Evolutionary conservation across 2,113 vertebrate genomes (phyloP).

Genomic region (Labeo catla): DNA sequence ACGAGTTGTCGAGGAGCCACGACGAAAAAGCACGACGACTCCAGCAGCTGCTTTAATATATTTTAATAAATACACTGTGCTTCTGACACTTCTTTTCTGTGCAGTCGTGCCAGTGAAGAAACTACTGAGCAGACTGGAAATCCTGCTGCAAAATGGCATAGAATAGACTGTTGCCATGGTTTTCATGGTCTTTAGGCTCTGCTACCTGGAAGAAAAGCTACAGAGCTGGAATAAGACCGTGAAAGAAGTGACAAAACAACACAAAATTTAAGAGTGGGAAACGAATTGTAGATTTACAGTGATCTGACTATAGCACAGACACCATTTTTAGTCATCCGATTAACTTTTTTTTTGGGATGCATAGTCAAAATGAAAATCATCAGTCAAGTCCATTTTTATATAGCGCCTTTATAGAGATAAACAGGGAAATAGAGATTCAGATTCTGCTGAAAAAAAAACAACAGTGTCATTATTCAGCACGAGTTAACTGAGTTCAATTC

Average conservation of each 20-base stretch:
- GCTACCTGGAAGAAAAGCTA: slow-evolving; percentile 26
- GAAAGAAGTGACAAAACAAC: background rate
- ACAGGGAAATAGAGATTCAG: background rate
- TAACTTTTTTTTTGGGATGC: background rate
- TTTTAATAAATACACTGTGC: background rate
- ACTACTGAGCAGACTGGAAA: slow-evolving; percentile 9
- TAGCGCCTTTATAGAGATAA: background rate
- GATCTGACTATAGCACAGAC: too few species aligned
- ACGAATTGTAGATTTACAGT: too few species aligned
- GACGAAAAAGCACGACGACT: background rate
- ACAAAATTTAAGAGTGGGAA: background rate
- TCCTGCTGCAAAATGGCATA: slow-evolving; percentile 8
- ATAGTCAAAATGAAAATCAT: background rate
- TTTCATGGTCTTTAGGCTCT: slow-evolving; percentile 33
- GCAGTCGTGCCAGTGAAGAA: background rate
- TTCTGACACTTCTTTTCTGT: background rate
- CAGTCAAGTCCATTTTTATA: background rate
- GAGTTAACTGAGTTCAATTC: background rate
- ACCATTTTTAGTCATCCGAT: too few species aligned
- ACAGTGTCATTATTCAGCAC: background rate
- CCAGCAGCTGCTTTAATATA: background rate
- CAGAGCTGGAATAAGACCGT: background rate
- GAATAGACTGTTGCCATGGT: slow-evolving; percentile 42
- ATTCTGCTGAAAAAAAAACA: background rate
- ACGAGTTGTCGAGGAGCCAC: background rate